These are phyloP conservation scores for Peromyscus melanophrys DNA, from an alignment of 2,797 vertebrate genomes.

Conservation along the genomic window DNA sequence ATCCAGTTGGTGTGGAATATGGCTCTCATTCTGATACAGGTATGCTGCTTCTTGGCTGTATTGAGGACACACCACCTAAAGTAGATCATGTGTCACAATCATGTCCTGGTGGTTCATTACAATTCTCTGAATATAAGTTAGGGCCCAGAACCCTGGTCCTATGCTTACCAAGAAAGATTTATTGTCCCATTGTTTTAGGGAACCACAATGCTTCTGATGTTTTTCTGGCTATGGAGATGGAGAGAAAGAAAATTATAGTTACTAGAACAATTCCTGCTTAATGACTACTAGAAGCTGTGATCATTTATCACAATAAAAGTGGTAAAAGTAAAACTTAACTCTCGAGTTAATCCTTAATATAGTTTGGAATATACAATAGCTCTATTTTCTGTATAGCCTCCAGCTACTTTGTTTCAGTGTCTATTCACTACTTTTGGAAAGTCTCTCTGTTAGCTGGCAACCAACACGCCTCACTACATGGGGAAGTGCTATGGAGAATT, in stretches of 20 bases:
- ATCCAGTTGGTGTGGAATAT: not conserved
- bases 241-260: not conserved
- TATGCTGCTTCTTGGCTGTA: not conserved
- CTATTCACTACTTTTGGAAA: constrained; percentile 3
- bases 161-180: constrained; percentile 23
- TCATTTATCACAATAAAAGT: constrained; percentile 26
- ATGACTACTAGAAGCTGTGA: not conserved
- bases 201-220: not conserved
- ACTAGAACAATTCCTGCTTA: not conserved
- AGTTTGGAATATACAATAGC: not conserved
- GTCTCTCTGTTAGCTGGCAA: not conserved
- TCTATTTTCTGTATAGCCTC: not conserved
- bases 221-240: not conserved
- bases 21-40: not conserved
- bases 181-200: not conserved
- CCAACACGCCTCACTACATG: not conserved
- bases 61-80: not conserved
- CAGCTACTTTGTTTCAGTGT: not conserved
- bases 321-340: not conserved
- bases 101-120: not conserved
- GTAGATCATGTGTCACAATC: not conserved
- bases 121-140: not conserved
- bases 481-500: not conserved
- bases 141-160: not conserved
- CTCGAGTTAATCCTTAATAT: not conserved